phyloP scores from a whole-genome alignment of 1,140 invertebrate species.

The Popillia japonica region DNA sequence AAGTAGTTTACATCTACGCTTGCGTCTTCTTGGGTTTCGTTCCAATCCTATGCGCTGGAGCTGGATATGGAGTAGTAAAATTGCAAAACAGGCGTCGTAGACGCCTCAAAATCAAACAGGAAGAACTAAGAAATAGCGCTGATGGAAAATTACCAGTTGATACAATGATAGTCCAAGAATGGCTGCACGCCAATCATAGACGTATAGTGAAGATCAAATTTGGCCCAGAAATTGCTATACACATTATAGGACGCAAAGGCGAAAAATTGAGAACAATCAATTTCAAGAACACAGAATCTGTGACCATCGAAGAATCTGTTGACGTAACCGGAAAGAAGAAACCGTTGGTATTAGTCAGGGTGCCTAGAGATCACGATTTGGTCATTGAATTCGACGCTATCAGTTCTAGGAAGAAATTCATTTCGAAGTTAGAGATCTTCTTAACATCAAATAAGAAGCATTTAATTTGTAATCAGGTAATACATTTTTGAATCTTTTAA shows the following conservation, averaged over 20 bases:
- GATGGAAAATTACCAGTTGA: conserved; percentile 78
- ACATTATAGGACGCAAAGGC: conserved; percentile 88
- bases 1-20: conserved; percentile 95
- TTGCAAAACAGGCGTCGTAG: conserved; percentile 86
- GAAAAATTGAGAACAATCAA: conserved; percentile 86
- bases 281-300: conserved; percentile 75
- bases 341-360: conserved; percentile 84
- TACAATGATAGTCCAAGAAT: conserved; percentile 94
- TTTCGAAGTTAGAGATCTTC: conserved; percentile 89
- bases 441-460: conserved; percentile 84
- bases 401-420: conserved; percentile 83
- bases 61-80: conserved; percentile 92
- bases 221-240: conserved; percentile 81
- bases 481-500: background rate
- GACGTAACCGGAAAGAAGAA: conserved; percentile 83
- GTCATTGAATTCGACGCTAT: conserved; percentile 92
- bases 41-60: conserved; percentile 90
- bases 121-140: conserved; percentile 71
- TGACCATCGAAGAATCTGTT: conserved; percentile 86
- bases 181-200: conserved; percentile 93
- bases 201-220: conserved; percentile 90
- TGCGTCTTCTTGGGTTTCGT: conserved; percentile 90
- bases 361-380: conserved; percentile 93
- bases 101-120: conserved; percentile 82
- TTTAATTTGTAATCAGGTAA: conserved; percentile 72